phyloP scores from a whole-genome alignment of 2,888 invertebrate species.

The Diadegma fenestrale region DNA sequence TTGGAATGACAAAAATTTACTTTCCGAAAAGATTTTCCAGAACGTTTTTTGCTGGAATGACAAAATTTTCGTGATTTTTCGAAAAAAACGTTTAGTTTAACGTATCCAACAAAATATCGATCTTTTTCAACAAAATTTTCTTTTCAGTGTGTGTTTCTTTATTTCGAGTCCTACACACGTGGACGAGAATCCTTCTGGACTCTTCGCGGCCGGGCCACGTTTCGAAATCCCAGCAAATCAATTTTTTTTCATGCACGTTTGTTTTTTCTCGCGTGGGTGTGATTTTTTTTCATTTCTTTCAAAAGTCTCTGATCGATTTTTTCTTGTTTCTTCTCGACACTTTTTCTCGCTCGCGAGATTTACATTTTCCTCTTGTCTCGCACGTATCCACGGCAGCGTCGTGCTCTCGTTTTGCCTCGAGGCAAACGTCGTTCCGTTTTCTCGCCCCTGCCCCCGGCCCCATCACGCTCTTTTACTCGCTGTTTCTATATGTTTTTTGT shows the following conservation, averaged over 20 bases:
- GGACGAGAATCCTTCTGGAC: not conserved
- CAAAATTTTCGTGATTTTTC: no score
- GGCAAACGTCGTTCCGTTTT: slow-evolving; percentile 69
- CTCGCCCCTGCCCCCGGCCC: slow-evolving; percentile 64
- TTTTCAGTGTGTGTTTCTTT: no score
- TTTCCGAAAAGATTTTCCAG: no score
- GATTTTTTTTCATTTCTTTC: no score
- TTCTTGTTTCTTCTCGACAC: not conserved
- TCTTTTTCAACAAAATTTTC: no score
- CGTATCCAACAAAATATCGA: no score
- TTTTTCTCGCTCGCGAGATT: slow-evolving; percentile 10
- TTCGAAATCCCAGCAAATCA: not conserved
- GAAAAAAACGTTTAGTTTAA: no score
- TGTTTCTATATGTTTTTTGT: slow-evolving; percentile 53
- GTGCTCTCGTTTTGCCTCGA: slow-evolving; percentile 52
- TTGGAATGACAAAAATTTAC: no score
- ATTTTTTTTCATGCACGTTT: slow-evolving; percentile 61
- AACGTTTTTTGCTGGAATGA: no score
- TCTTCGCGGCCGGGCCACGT: not conserved
- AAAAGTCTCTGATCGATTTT: not conserved
- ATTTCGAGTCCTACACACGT: no score
- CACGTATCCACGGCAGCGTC: slow-evolving; percentile 5
- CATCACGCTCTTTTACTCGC: slow-evolving; percentile 67
- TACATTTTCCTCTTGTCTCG: slow-evolving; percentile 50
- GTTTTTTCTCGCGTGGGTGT: not conserved